Conservation (phyloP, 2,888 invertebrate genomes). For the Drosophila neotestacea region DNA sequence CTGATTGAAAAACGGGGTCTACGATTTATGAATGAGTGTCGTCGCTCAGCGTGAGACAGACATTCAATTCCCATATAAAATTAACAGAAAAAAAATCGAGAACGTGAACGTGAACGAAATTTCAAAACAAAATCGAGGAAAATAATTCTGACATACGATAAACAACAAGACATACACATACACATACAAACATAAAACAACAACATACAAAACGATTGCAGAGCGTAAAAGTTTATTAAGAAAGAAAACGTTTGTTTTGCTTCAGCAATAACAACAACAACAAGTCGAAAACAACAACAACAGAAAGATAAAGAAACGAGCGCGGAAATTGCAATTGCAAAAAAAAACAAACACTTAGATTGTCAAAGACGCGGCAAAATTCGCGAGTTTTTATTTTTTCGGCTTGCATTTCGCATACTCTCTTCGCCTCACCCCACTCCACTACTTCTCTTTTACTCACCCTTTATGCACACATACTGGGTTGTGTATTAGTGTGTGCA, state of each 20-base stretch:
- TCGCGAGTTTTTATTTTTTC: conserved; percentile 33
- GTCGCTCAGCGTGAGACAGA: conserved; percentile 62
- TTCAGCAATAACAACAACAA: conserved; percentile 34
- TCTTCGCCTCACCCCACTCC: background rate
- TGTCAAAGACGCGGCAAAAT: conserved; percentile 48
- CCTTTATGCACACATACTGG: conserved; percentile 1
- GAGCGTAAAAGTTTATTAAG: conserved; percentile 62
- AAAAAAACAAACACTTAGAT: conserved; percentile 75
- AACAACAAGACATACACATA: conserved; percentile 56
- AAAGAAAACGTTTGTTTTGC: conserved; percentile 80
- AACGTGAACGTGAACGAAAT: conserved; percentile 74
- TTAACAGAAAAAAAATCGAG: conserved; percentile 24
- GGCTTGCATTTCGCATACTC: conserved; percentile 65
- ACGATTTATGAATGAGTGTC: conserved; percentile 75
- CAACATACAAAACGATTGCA: conserved; percentile 49
- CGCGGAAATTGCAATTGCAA: conserved; percentile 73
- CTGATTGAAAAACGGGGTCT: conserved; percentile 30
- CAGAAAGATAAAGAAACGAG: conserved; percentile 37
- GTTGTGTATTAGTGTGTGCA: conserved; percentile 1
- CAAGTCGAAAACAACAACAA: conserved; percentile 44
- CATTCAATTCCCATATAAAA: conserved; percentile 37
- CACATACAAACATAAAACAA: conserved; percentile 8
- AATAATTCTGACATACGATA: conserved; percentile 49
- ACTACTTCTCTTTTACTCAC: background rate
- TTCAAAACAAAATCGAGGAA: conserved; percentile 59